These are phyloP conservation scores for Hippoglossus stenolepis DNA, from an alignment of 2,113 vertebrate genomes.

Conservation along the genomic window DNA sequence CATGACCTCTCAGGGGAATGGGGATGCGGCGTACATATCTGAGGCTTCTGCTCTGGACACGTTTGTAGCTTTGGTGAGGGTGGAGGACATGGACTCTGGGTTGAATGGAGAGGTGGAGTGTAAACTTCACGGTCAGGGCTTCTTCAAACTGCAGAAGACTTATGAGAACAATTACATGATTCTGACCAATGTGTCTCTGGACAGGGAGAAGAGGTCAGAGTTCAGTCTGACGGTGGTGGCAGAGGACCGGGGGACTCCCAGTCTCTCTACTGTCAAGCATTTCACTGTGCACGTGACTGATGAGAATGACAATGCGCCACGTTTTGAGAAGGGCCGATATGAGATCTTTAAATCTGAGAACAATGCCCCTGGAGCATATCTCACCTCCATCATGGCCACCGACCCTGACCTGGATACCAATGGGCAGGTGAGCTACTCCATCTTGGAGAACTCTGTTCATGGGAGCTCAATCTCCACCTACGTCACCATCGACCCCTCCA, in stretches of 20 bases:
- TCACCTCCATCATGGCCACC: conserved; percentile 91
- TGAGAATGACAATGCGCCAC: conserved; percentile 96
- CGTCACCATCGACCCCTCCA: conserved; percentile 95
- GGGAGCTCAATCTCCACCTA: conserved; percentile 93
- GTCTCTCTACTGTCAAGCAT: conserved; percentile 93
- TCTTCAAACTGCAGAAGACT: conserved; percentile 93
- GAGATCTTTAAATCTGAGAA: conserved; percentile 96
- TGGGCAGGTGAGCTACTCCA: conserved; percentile 94
- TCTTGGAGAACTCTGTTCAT: conserved; percentile 89
- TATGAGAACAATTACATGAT: conserved; percentile 98
- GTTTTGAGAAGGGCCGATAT: conserved; percentile 91
- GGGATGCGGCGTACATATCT: conserved; percentile 91
- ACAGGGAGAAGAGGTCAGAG: conserved; percentile 94
- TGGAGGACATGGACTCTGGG: conserved; percentile 94
- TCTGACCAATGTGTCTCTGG: conserved; percentile 92
- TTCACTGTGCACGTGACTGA: conserved; percentile 94
- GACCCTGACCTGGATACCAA: conserved; percentile 94
- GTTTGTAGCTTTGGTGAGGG: conserved; percentile 93
- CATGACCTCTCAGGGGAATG: conserved; percentile 91
- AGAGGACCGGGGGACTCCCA: conserved; percentile 91
- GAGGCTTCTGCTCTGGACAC: conserved; percentile 91
- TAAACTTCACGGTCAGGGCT: conserved; percentile 92
- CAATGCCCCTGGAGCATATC: conserved; percentile 92
- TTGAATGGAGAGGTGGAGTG: conserved; percentile 92
- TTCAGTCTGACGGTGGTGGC: conserved; percentile 95